Base-by-base conservation (phyloP, 2,797 vertebrate species). In the Sebastes matsubarae region DNA sequence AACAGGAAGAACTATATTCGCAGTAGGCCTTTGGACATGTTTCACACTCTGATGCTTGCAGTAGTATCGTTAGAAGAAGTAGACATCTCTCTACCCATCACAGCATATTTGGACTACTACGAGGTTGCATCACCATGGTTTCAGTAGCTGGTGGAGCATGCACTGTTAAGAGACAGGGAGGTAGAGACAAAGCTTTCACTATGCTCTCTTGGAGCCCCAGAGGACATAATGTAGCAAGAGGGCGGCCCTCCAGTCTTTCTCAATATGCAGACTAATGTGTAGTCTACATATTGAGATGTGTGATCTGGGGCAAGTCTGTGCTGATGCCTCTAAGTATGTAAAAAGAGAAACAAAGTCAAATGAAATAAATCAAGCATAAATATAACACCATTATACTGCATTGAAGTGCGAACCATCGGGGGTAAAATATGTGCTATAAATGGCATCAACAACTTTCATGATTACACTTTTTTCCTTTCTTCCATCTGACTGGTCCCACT, bases 211-310 rank as follows among this genome's bases (percentile, higher is more conserved):
- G 7, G 8, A 59, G 36, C 50, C 75, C 76, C 79, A 58, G 42
- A 84, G 70, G 82, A 82, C 24, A 32, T 2, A 82, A 82, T n/a
- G 27, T 2, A 32, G 50, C 59, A 60, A 46, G 24, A 52, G 59
- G 63, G 16, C 8, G 6, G 55, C 46, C 46, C 60, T 52, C 24
- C 71, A 58, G 64, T 61, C 68, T 69, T 69, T 68, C 52, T 68
- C 34, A 77, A 68, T 79, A 64, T 52, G 27, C 34, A 69, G 42
- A 25, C 67, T 75, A 36, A 84, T 79, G 65, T 59, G 82, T 12
- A 54, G 46, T 52, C 46, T 52, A n/a, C 46, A 52, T 52, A 52
- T 52, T 52, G 46, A 9, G 46, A 52, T 52, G 46, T 52, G 0
- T 52, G 68, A 67, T 60, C 5, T 29, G 25, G 22, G 50, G 42